Evolutionary conservation across 92 coral and sea anemone species (phyloP), one percentile per base, ranked within the genome.

Genomic region (Micromussa lordhowensis): DNA sequence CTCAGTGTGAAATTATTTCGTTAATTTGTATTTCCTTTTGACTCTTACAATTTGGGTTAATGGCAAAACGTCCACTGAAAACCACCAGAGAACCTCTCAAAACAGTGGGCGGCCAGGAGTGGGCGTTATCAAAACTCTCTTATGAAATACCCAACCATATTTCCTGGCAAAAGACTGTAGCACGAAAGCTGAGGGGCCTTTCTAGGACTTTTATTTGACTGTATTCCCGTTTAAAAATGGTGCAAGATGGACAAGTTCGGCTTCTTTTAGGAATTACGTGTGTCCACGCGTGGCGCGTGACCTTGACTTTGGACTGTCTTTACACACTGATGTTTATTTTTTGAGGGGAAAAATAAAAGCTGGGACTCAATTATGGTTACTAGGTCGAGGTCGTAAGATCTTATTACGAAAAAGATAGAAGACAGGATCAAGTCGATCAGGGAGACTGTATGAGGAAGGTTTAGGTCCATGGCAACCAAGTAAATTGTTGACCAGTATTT

Each of bases 71-170:
- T 36, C 31, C 17, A 31, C 38, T 70, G 26, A 66, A 66, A 28
- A 9, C 29, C 71, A 66, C 31, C 12, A 0, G n/a, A 6, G 69
- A 26, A 24, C 12, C 12, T 10, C 71, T 26, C 17, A 26, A 26
- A 66, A 26, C 69, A 63, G 71, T 66, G 71, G 71, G 71, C 71
- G 71, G n/a, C n/a, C n/a, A n/a, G n/a, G n/a, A n/a, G n/a, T n/a
- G n/a, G 71, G 71, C 71, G 71, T 66, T 66, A 4, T 66, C 71
- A 24, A 66, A 28, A 10, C 14, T 34, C 71, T 26, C 69, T 66
- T 26, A 66, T 3, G 71, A 66, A 66, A 66, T 26, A 24, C 34
- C 14, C 16, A 66, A 13, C 71, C 71, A 12, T 66, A 66, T 28
- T 66, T 66, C 34, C 34, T 66, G 17, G 29, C 34, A 4, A 28